phyloP scores from a whole-genome alignment of 2,888 invertebrate species.

The Meloe dianella region DNA sequence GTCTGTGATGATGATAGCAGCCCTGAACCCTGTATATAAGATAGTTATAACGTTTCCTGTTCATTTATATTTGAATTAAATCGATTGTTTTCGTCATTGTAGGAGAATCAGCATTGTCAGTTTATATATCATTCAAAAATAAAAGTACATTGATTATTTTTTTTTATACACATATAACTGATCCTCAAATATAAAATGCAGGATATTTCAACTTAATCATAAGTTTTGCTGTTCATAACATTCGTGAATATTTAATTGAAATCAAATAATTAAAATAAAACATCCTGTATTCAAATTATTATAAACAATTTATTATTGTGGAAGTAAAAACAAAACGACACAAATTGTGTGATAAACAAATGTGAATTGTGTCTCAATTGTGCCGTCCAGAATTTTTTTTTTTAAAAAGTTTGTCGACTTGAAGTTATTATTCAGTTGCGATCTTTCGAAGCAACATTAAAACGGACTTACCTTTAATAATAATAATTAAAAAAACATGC shows the following conservation, averaged over 20 bases:
- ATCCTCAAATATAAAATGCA: conserved; percentile 7
- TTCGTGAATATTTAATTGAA: not conserved
- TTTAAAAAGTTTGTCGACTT: conserved; percentile 5
- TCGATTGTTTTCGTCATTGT: not conserved
- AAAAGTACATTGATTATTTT: not conserved
- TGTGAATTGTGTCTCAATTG: not conserved
- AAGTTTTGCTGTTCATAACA: not conserved
- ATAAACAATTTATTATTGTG: not conserved
- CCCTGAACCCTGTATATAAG: conserved; percentile 67
- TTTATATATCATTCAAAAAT: not conserved
- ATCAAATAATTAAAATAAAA: conserved; percentile 4
- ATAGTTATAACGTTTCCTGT: conserved; percentile 29
- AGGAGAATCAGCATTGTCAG: not conserved
- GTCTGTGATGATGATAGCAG: conserved; percentile 90
- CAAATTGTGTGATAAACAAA: not conserved
- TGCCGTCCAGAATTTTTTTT: not conserved
- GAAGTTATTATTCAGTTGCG: not conserved
- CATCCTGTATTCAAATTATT: not conserved
- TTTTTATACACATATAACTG: not conserved
- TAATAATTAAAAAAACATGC: too few species aligned
- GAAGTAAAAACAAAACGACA: not conserved
- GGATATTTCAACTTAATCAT: conserved; percentile 6
- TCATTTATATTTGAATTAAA: not conserved
- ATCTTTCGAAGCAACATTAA: not conserved
- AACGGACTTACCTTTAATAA: conserved; percentile 4